Conservation (phyloP, 1,140 invertebrate species). For the Ceratosolen fusciceps region DNA sequence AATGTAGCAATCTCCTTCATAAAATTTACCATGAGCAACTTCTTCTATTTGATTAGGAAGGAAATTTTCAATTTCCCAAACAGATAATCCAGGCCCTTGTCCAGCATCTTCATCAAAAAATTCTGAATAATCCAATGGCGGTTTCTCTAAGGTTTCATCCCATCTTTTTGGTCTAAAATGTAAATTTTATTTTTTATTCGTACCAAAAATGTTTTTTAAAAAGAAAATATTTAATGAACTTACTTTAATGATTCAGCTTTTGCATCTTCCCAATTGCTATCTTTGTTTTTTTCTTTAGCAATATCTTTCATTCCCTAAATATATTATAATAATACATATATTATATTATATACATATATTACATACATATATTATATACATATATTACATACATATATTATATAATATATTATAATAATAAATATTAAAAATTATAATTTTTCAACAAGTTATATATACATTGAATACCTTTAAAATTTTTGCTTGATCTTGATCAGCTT, state of each 20-base stretch:
- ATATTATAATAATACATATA: constrained; percentile 6
- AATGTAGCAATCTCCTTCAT: constrained; percentile 99
- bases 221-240: constrained; percentile 50
- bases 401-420: background rate
- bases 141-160: constrained; percentile 96
- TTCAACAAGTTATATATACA: background rate
- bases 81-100: constrained; percentile 87
- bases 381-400: background rate
- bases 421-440: constrained; percentile 25
- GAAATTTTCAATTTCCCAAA: constrained; percentile 99
- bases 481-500: constrained; percentile 91
- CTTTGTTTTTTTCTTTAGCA: constrained; percentile 88
- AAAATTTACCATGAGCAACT: constrained; percentile 97
- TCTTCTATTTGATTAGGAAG: constrained; percentile 94
- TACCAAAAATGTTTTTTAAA: background rate
- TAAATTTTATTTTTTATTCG: constrained; percentile 44
- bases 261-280: constrained; percentile 74
- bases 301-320: constrained; percentile 95
- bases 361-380: too few species aligned
- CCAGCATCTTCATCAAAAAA: constrained; percentile 99
- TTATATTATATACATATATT: background rate
- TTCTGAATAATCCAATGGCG: constrained; percentile 97
- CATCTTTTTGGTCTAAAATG: constrained; percentile 83
- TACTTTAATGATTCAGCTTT: constrained; percentile 81
- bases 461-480: constrained; percentile 89